Base-by-base conservation (phyloP, 1,140 invertebrate genomes). In the Sogatella furcifera region DNA sequence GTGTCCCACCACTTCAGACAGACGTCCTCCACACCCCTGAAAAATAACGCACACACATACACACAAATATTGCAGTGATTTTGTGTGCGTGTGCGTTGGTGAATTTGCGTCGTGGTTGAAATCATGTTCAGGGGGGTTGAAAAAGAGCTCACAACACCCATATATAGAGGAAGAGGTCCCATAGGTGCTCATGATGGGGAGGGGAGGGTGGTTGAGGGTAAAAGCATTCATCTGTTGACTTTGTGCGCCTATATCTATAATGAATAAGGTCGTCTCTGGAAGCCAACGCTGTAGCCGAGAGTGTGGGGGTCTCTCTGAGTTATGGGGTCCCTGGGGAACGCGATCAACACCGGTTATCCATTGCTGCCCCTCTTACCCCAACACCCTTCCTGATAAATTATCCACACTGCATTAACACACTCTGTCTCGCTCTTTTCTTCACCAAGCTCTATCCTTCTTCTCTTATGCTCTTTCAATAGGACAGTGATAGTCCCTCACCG, bases 181-280 rank as follows among this genome's bases (percentile, higher is more conserved):
- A 49, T 49, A 49, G 46, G 46, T 49, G 46, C 15, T 5, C 4
- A 49, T 49, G 8, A 1, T 49, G 46, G 21, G 9, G 46, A 15
- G 10, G 46, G 15, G 11, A n/a, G 15, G 15, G 9, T 14, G 46
- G 43, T 6, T 49, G 46, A 49, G 46, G 46, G 46, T 49, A 49
- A 49, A 49, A 49, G 46, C 46, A 49, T 49, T 49, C 46, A 49
- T 49, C 46, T 49, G 46, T 49, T 49, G 46, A 49, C 46, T 49
- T 49, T 49, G 46, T 49, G 46, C 46, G 46, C 46, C 46, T 49
- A 49, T 49, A 49, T 49, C 46, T 49, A 49, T 49, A 49, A 49
- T 49, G 46, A 49, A 49, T 49, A 49, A 49, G 46, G 46, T 49
- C 46, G 46, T 49, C 46, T 49, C 46, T 8, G 6, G 46, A 17